Evolutionary conservation across 2,888 invertebrate genomes (phyloP).

Genomic region (Drosophila nr. perissopoda): DNA sequence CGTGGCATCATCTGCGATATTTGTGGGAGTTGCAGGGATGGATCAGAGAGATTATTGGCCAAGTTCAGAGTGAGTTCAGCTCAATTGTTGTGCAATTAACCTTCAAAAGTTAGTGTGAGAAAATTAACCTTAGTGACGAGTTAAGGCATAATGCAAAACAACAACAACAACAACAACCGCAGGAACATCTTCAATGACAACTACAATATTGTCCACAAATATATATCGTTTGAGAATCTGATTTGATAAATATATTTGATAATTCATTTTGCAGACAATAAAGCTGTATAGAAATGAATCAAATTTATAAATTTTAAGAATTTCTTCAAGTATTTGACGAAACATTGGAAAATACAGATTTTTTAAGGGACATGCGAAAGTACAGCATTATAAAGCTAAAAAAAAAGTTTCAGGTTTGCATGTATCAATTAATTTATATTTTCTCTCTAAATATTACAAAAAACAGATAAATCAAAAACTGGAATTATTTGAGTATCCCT

Average conservation of each 20-base stretch:
- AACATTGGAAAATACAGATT: background rate
- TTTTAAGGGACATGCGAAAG: background rate
- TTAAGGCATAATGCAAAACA: conserved; percentile 60
- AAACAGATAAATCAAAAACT: background rate
- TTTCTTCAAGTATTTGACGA: background rate
- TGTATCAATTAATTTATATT: background rate
- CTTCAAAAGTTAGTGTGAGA: conserved; percentile 73
- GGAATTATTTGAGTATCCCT: background rate
- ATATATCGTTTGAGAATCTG: background rate
- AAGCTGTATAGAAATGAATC: background rate
- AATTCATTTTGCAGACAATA: background rate
- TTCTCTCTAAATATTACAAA: background rate
- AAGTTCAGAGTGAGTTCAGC: conserved; percentile 33
- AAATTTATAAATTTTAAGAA: background rate
- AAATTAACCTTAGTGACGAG: conserved; percentile 74
- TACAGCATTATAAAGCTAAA: background rate
- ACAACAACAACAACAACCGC: conserved; percentile 35
- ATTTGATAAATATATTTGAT: background rate
- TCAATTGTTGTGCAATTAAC: conserved; percentile 63
- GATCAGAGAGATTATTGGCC: conserved; percentile 3
- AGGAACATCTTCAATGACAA: conserved; percentile 32
- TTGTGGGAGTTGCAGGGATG: conserved; percentile 4
- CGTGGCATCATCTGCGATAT: conserved; percentile 54
- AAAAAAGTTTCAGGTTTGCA: background rate
- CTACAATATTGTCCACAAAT: conserved; percentile 17